Base-by-base conservation (phyloP, 1,140 invertebrate genomes). In the Drosophila repletoides region DNA sequence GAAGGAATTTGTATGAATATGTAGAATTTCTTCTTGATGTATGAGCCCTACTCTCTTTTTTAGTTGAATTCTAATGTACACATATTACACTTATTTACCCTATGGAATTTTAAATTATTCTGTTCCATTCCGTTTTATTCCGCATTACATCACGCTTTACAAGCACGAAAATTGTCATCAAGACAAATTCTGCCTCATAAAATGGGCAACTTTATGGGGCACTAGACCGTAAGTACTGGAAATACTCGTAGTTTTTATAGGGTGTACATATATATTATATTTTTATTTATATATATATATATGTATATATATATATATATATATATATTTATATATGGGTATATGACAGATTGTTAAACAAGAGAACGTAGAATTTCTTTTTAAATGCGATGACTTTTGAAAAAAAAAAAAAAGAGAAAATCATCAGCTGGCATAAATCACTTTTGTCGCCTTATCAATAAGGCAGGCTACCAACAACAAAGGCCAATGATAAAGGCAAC, bases 381-480 rank as follows among this genome's bases (percentile, higher is more conserved):
- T 43, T 7, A 28, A 43, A 51, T 5, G 10, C 55, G 15, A 66
- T 66, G 63, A 66, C 55, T 59, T 31, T 59, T 48, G 2, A 51
- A 19, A 52, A 56, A 29, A 0, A 36, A 28, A 33, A 55, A 40
- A 51, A 66, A 63, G 59, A 22, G 67, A 72, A 68, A 65, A 72
- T 70, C 51, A 70, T 65, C 17, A 58, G 65, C 59, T 38, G 59
- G 49, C 65, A 70, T 80, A 80, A 81, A 71, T 81, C 60, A 75
- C 33, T 33, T 1, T 51, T 36, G 45, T 28, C 15, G 29, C 29
- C 60, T 77, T 76, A 79, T 79, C 75, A 80, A 52, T 48, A 1
- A 9, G n/a, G 17, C 46, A 19, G 31, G 4, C 24, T n/a, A n/a
- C n/a, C 59, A 73, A 69, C 70, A 70, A 77, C 59, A 66, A 61